Evolutionary conservation across 2,113 vertebrate genomes (phyloP).

Genomic region (Myiozetetes cayanensis): DNA sequence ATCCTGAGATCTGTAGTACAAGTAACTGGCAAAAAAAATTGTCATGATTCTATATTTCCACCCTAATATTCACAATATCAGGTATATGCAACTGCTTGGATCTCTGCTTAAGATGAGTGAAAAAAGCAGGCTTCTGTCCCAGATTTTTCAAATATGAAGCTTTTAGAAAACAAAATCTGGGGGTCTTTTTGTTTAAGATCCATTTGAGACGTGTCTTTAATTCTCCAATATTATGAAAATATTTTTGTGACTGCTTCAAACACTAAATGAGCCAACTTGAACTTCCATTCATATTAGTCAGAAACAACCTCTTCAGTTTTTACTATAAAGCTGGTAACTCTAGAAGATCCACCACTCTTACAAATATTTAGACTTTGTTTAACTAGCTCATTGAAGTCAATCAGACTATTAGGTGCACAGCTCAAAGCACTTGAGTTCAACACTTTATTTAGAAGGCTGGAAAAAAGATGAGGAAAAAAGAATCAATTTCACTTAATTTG

Average conservation of each 20-base stretch:
- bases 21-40: background rate
- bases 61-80: background rate
- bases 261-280: background rate
- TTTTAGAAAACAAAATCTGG: background rate
- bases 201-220: background rate
- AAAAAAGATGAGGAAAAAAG: background rate
- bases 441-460: background rate
- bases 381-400: background rate
- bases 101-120: background rate
- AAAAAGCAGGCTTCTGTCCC: background rate
- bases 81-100: background rate
- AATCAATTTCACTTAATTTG: slow-evolving; percentile 7
- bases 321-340: background rate
- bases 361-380: background rate
- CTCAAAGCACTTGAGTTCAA: background rate
- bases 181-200: background rate
- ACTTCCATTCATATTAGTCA: background rate
- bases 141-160: background rate
- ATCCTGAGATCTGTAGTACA: background rate
- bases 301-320: background rate
- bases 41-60: background rate
- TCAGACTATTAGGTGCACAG: background rate
- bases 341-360: background rate
- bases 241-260: background rate
- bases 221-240: background rate